These are phyloP conservation scores for Psittacus erithacus DNA, from an alignment of 2,113 vertebrate species.

Conservation along the genomic window DNA sequence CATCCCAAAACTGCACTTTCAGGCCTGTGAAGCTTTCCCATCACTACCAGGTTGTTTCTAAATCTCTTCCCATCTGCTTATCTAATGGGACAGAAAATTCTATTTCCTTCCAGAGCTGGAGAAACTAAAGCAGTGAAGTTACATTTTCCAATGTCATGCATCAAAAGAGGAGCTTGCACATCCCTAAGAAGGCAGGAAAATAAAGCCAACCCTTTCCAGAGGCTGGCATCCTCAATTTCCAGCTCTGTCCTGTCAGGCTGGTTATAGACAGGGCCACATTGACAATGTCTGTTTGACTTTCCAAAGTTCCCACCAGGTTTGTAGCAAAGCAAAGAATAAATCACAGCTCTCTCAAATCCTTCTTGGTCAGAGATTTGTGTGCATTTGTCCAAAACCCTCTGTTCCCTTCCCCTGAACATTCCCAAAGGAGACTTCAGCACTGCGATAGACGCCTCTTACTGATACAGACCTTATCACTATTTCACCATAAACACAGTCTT, in stretches of 20 bases:
- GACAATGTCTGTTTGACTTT: not conserved
- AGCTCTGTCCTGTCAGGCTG: not conserved
- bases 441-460: not conserved
- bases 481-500: not conserved
- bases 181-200: not conserved
- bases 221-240: not conserved
- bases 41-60: not conserved
- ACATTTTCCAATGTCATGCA: not conserved
- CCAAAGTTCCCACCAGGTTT: not conserved
- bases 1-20: not conserved
- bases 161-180: not conserved
- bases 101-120: not conserved
- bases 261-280: not conserved
- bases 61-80: not conserved
- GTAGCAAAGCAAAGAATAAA: not conserved
- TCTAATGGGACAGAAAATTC: not conserved
- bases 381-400: not conserved
- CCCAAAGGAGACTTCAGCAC: not conserved
- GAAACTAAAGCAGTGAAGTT: not conserved
- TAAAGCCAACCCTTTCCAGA: not conserved
- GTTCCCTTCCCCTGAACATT: not conserved
- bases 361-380: not conserved
- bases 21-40: not conserved
- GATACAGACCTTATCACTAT: rapidly evolving
- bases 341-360: not conserved